Base-by-base conservation (phyloP, 2,888 invertebrate genomes). In the Imbricaverruca yamaguchii region DNA sequence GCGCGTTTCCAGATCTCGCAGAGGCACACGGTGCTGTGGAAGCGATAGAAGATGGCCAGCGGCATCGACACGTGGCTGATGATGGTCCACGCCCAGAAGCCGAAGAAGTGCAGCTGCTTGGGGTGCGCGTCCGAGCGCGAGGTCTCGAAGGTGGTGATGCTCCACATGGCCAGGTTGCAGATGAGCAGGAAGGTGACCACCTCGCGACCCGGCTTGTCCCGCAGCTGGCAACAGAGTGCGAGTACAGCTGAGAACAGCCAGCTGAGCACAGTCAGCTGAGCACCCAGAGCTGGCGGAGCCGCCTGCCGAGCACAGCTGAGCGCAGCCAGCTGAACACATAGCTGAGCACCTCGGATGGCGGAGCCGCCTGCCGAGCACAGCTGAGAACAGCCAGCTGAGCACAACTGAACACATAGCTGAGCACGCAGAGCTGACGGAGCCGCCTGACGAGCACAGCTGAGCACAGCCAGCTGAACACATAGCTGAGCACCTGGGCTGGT, bases 1-100 rank as follows among this genome's bases (percentile, higher is more conserved):
- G 96, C 95, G 84, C 94, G 90, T 88, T 97, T 97, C 97, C 97
- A 97, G 85, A 97, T 95, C 88, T 97, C 97, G 87, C 96, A 96
- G 82, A 97, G 89, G 86, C 97, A 97, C 3, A 97, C 96, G 0
- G 97, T 96, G 77, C 96, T 96, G 87, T 97, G 97, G 88, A 97
- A 97, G 83, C 96, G 91, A 88, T 96, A 97, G 88, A 97, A 97
- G 83, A 97, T 96, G 1, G 96, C 95, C 80, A 96, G 88, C 0
- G 97, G 97, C 93, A 96, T 95, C 1, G 95, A 95, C 2, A 97
- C 94, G 86, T 97, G 96, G 0, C 95, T 96, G 83, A 97, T 96
- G 83, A 97, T 95, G n/a, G 96, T 95, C 96, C 96, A 97, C 61
- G 95, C 95, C 95, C 95, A 96, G 67, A 94, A 89, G 0, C 96